phyloP scores from a whole-genome alignment of 2,797 vertebrate genomes.

The Silurus aristotelis region DNA sequence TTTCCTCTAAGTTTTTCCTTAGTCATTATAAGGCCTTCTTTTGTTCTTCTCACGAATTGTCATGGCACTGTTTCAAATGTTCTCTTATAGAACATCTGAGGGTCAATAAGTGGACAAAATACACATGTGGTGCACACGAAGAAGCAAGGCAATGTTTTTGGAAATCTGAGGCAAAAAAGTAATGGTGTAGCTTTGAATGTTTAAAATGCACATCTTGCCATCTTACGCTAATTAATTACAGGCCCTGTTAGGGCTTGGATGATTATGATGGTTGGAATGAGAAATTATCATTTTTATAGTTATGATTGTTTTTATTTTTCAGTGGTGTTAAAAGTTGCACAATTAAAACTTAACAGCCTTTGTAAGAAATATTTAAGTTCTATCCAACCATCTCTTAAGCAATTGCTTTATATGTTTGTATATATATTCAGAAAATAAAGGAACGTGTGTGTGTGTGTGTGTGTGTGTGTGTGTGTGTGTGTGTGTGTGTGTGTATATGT shows the following conservation, averaged over 20 bases:
- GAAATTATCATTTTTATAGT: not conserved
- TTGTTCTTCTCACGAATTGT: conserved; percentile 51
- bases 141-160: conserved; percentile 34
- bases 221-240: conserved; percentile 69
- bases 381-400: too few species aligned
- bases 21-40: conserved; percentile 30
- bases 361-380: too few species aligned
- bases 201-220: conserved; percentile 67
- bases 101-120: conserved; percentile 51
- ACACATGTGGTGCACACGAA: conserved; percentile 72
- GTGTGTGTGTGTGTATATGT: too few species aligned
- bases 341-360: too few species aligned
- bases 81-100: conserved; percentile 35
- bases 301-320: too few species aligned
- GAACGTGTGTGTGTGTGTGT: too few species aligned
- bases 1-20: conserved; percentile 43
- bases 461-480: too few species aligned
- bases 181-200: conserved; percentile 58
- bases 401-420: too few species aligned
- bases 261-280: not conserved
- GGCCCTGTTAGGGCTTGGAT: conserved; percentile 44
- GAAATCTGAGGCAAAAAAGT: conserved; percentile 47
- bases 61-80: conserved; percentile 53
- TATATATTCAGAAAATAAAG: too few species aligned
- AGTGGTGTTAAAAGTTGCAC: too few species aligned